phyloP scores from a whole-genome alignment of 2,797 vertebrate genomes.

The Toxotes lorentzi region DNA sequence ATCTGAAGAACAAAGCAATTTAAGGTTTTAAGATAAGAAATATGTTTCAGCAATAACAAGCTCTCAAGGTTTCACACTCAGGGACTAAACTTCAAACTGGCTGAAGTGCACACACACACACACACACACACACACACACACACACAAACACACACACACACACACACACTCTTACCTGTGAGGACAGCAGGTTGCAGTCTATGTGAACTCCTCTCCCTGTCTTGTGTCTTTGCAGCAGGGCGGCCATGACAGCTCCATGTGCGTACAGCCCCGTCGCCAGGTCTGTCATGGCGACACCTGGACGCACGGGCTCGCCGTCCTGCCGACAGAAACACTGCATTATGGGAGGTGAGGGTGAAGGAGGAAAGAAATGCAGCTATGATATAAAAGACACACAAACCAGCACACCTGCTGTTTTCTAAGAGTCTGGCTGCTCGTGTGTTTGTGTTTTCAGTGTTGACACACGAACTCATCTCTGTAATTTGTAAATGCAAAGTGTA shows the following conservation, averaged over 20 bases:
- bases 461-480: too few species aligned
- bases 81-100: too few species aligned
- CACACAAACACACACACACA: neutral
- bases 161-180: conserved; percentile 86
- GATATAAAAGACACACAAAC: too few species aligned
- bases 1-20: neutral
- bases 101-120: too few species aligned
- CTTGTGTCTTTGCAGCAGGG: conserved; percentile 89
- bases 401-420: too few species aligned
- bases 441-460: neutral
- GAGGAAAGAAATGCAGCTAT: too few species aligned
- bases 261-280: conserved; percentile 93
- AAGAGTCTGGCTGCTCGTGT: neutral
- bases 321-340: conserved; percentile 60
- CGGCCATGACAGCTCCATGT: conserved; percentile 93
- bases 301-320: conserved; percentile 92
- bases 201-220: conserved; percentile 91
- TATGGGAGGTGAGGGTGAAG: too few species aligned
- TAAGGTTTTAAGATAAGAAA: too few species aligned
- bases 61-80: too few species aligned
- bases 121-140: too few species aligned
- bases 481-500: too few species aligned
- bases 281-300: conserved; percentile 97
- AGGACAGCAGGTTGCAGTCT: conserved; percentile 95
- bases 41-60: too few species aligned